A percentile compares a stretch with the other conserved stretches of the same genome.
These are phyloP conservation scores for Nannoperca obscura DNA, from an alignment of 2,797 vertebrate genomes.

Conservation along the genomic window DNA sequence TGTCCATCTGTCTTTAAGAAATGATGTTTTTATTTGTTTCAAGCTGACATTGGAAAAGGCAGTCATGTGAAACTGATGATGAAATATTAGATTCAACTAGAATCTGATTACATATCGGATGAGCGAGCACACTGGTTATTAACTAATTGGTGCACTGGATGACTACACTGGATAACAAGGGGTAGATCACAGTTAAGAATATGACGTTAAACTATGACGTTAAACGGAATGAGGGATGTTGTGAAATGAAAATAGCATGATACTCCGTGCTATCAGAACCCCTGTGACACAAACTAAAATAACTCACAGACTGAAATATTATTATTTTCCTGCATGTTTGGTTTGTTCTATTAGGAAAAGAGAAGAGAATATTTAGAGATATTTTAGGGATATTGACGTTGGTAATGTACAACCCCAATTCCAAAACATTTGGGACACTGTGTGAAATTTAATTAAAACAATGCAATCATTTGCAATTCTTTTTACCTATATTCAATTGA, in stretches of 20 bases:
- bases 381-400: background rate
- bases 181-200: background rate
- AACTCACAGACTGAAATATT: background rate
- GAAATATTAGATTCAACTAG: constrained; percentile 12
- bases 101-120: constrained; percentile 21
- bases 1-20: background rate
- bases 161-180: background rate
- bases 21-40: background rate
- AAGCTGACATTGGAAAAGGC: background rate
- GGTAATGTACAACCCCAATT: no score
- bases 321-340: background rate
- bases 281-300: background rate
- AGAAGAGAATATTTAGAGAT: background rate
- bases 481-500: no score
- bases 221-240: constrained; percentile 3
- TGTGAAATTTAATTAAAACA: no score
- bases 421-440: no score
- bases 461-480: no score
- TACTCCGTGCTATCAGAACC: background rate
- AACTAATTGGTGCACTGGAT: constrained; percentile 44
- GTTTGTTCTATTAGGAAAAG: background rate
- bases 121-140: constrained; percentile 7
- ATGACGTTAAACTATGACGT: background rate
- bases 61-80: constrained; percentile 12
- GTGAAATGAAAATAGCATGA: background rate